Evolutionary conservation across 1,140 invertebrate species (phyloP).

Genomic region (Drosophila sp.): DNA sequence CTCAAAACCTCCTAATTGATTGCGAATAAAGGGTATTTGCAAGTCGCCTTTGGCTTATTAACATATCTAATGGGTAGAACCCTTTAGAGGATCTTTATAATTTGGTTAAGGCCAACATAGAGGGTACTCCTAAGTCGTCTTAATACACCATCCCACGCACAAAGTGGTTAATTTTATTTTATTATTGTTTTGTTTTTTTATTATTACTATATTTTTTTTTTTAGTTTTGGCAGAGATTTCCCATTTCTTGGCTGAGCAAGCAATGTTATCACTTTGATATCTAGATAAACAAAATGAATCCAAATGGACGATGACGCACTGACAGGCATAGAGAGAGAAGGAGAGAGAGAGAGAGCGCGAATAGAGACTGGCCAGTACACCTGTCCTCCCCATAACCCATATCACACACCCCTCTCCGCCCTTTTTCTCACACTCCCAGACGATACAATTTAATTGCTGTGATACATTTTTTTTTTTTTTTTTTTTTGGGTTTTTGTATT

Average conservation of each 20-base stretch:
- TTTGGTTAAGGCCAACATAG: too few species aligned
- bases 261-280: constrained; percentile 65
- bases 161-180: constrained; percentile 10
- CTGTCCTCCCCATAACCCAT: background rate
- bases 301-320: constrained; percentile 73
- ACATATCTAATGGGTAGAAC: too few species aligned
- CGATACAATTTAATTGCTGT: constrained; percentile 76
- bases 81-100: too few species aligned
- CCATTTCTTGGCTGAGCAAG: constrained; percentile 42
- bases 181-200: constrained; percentile 39
- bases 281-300: constrained; percentile 59
- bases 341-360: too few species aligned
- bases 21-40: too few species aligned
- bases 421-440: constrained; percentile 31
- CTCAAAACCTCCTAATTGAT: too few species aligned
- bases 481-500: constrained; percentile 54
- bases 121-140: background rate
- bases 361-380: constrained; percentile 37
- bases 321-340: constrained; percentile 16
- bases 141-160: too few species aligned
- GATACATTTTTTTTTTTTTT: constrained; percentile 21
- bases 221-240: constrained; percentile 65
- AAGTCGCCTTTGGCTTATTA: too few species aligned
- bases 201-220: constrained; percentile 33
- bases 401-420: background rate